A percentile compares a stretch with the other conserved stretches of the same genome.
Conservation (phyloP, 2,113 vertebrate species). For the Tyrannus savana region DNA sequence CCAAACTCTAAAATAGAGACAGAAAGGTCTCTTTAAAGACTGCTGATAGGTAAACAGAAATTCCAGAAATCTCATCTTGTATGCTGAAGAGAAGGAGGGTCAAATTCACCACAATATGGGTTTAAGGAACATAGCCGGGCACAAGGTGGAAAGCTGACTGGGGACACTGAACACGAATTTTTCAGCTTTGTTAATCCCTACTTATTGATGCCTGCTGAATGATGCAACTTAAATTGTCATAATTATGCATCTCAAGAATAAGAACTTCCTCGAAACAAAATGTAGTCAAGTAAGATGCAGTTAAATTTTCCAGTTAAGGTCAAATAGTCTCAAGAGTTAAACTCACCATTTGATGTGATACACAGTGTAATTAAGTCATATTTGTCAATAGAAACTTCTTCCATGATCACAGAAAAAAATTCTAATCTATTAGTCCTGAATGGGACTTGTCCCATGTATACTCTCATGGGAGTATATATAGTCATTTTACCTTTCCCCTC, state of each 20-base stretch:
- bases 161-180: neutral
- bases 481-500: neutral
- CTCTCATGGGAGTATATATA: neutral
- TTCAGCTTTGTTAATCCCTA: neutral
- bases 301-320: neutral
- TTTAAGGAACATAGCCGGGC: neutral
- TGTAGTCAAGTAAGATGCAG: neutral
- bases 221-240: neutral
- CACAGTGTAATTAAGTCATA: neutral
- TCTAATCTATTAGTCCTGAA: neutral
- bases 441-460: neutral
- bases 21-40: neutral
- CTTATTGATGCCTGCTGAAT: neutral
- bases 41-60: neutral
- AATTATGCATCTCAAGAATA: neutral
- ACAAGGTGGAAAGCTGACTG: neutral
- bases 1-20: neutral
- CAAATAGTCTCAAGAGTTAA: neutral
- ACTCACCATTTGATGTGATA: neutral
- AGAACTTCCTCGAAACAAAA: neutral
- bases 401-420: neutral
- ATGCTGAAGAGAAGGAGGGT: neutral
- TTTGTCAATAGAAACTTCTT: neutral
- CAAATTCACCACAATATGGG: neutral
- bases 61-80: neutral